These are phyloP conservation scores for Ibidorhyncha struthersii DNA, from an alignment of 2,113 vertebrate species.

Conservation along the genomic window DNA sequence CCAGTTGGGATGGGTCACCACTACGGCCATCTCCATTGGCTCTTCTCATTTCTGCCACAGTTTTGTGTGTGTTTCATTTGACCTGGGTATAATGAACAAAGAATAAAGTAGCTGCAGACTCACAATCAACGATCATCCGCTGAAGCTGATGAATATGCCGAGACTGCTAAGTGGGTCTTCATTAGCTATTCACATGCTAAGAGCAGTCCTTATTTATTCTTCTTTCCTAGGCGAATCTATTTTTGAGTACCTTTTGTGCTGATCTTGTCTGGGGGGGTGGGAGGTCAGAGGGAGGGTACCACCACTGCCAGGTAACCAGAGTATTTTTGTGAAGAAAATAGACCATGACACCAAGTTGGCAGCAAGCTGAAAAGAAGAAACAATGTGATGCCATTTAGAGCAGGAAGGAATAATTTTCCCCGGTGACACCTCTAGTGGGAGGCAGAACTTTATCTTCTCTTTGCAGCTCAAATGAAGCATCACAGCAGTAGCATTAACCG, in stretches of 20 bases:
- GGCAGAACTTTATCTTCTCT: conserved; percentile 43
- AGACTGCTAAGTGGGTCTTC: conserved; percentile 56
- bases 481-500: background rate
- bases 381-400: background rate
- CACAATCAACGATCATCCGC: conserved; percentile 49
- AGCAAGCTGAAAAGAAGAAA: background rate
- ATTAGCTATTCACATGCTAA: conserved; percentile 36
- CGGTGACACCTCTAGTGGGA: background rate
- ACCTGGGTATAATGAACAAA: conserved; percentile 35
- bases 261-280: background rate
- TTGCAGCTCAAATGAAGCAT: conserved; percentile 17
- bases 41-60: background rate
- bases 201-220: conserved; percentile 35
- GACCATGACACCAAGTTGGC: background rate
- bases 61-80: conserved; percentile 20
- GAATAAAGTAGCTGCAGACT: conserved; percentile 31
- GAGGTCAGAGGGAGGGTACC: background rate
- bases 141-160: conserved; percentile 51
- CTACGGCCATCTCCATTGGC: background rate
- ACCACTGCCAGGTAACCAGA: background rate
- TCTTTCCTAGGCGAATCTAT: conserved; percentile 30
- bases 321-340: background rate
- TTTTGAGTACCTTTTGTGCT: conserved; percentile 6
- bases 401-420: conserved; percentile 38
- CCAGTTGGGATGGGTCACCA: background rate